phyloP scores from a whole-genome alignment of 2,888 invertebrate genomes.

The Alviniconcha strummeri region DNA sequence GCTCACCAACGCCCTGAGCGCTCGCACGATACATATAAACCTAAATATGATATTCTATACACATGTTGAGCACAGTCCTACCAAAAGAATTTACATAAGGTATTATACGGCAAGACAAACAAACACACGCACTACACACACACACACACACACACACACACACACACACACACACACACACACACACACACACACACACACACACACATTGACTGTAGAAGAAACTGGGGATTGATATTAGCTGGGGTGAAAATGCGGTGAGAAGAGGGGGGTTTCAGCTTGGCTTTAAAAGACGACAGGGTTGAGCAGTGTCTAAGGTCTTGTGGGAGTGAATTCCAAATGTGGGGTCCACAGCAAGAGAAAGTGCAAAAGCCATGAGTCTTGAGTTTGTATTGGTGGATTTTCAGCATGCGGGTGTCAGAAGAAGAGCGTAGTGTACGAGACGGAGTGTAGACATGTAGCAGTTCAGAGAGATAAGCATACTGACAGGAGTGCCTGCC shows the following conservation, averaged over 20 bases:
- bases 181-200: neutral
- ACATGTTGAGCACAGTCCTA: too few relatives aligned
- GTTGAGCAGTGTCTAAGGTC: neutral
- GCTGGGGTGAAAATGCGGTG: neutral
- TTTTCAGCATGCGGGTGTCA: neutral
- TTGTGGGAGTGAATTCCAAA: neutral
- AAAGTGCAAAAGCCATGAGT: neutral
- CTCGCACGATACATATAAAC: too few relatives aligned
- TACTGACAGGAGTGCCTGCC: too few relatives aligned
- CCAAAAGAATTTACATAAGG: too few relatives aligned
- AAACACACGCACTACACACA: too few relatives aligned
- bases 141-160: neutral
- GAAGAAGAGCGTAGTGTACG: neutral
- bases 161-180: conserved; percentile 1
- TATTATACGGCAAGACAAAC: too few relatives aligned
- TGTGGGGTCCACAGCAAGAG: neutral
- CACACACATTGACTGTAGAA: neutral
- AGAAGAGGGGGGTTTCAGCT: neutral
- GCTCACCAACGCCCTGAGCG: too few relatives aligned
- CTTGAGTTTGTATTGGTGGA: neutral
- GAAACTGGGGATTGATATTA: neutral
- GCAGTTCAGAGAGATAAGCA: neutral
- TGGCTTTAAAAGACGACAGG: neutral
- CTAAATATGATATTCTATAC: too few relatives aligned
- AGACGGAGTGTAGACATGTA: neutral